phyloP scores from a whole-genome alignment of 2,113 vertebrate species.

The Cyprinus carpio region DNA sequence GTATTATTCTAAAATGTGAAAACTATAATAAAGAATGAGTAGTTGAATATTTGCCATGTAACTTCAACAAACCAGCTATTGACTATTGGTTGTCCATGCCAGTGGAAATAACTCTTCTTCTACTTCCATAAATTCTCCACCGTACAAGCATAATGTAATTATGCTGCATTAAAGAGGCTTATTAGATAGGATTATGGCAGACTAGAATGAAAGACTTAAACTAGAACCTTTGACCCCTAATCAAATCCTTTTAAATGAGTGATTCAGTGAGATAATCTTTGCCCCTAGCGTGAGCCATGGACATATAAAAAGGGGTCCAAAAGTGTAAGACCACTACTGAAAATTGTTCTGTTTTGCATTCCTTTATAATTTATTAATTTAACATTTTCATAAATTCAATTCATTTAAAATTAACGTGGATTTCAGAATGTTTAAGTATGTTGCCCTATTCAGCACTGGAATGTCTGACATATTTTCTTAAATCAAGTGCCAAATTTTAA shows the following conservation, averaged over 20 bases:
- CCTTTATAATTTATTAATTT: background rate
- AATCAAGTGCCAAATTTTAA: no score
- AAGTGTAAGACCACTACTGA: background rate
- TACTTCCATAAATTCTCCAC: background rate
- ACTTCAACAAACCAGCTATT: background rate
- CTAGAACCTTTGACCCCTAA: conserved; percentile 48
- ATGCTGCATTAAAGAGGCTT: conserved; percentile 12
- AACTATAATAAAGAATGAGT: no score
- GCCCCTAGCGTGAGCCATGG: background rate
- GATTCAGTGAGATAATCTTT: conserved; percentile 34
- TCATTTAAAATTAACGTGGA: background rate
- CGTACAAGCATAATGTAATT: conserved; percentile 31
- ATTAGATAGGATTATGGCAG: conserved; percentile 38
- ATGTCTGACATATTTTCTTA: background rate
- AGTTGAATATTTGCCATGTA: no score
- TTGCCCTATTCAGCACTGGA: background rate
- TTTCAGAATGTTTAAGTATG: background rate
- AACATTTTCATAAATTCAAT: background rate
- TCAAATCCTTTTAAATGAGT: conserved; percentile 40
- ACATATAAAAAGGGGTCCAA: background rate
- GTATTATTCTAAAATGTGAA: no score
- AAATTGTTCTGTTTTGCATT: background rate
- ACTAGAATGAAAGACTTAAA: conserved; percentile 39
- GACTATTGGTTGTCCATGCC: background rate
- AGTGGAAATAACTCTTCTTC: background rate